phyloP scores from a whole-genome alignment of 2,797 vertebrate species.

The Rhabdophis nuchalis region DNA sequence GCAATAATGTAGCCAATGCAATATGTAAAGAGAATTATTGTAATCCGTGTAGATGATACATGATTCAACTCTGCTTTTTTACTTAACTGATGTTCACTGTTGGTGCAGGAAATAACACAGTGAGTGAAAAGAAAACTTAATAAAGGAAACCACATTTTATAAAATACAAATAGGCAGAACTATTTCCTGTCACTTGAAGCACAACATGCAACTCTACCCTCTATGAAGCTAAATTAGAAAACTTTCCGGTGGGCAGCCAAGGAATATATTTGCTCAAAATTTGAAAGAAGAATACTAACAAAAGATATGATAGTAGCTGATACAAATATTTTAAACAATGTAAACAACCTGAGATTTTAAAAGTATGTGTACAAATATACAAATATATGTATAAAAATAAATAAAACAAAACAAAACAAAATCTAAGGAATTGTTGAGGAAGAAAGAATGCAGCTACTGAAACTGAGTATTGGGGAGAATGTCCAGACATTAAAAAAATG shows the following conservation, averaged over 20 bases:
- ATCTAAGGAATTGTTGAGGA: not conserved
- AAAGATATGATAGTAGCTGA: not conserved
- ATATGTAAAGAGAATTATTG: not conserved
- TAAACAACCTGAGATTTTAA: not conserved
- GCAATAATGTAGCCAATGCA: not conserved
- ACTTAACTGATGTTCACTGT: not conserved
- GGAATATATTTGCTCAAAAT: not conserved
- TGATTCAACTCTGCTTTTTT: not conserved
- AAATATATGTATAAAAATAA: not conserved
- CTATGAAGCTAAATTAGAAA: not conserved
- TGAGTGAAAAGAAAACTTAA: not conserved
- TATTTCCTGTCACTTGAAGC: not conserved
- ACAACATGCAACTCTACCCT: not conserved
- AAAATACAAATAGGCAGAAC: not conserved
- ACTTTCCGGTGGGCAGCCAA: not conserved
- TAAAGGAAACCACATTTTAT: conserved; percentile 6
- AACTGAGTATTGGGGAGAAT: not conserved
- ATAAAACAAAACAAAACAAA: not conserved
- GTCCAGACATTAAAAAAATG: not conserved
- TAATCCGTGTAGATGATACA: not conserved
- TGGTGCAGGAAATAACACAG: conserved; percentile 6
- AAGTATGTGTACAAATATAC: not conserved
- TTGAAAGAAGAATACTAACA: not conserved
- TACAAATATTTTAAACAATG: not conserved
- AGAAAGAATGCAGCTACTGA: not conserved